Conservation (phyloP, 2,797 vertebrate species). For the Poecilia picta region DNA sequence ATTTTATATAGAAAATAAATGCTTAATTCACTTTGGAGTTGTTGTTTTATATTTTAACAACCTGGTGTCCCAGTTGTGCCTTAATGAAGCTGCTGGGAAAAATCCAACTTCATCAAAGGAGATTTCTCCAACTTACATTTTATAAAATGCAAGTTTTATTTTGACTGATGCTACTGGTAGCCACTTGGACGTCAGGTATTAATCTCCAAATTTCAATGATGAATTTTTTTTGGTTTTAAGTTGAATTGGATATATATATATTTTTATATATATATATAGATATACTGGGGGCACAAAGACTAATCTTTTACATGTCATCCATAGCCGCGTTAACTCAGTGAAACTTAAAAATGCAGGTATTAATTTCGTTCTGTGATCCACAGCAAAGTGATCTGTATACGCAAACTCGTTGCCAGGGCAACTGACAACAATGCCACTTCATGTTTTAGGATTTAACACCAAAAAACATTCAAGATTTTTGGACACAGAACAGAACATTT, state of each 20-base stretch:
- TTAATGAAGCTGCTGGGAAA: not conserved
- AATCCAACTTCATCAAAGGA: not conserved
- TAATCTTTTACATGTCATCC: no score
- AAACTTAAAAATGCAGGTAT: no score
- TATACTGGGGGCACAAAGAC: no score
- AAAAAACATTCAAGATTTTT: no score
- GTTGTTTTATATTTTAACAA: not conserved
- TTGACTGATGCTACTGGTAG: not conserved
- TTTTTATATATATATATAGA: no score
- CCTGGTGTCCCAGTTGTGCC: not conserved
- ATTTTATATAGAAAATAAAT: not conserved
- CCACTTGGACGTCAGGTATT: not conserved
- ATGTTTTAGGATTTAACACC: no score
- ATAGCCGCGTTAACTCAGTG: no score
- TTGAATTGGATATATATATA: not conserved
- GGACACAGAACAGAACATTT: no score
- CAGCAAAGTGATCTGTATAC: no score
- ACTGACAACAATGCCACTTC: no score
- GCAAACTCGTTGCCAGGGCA: no score
- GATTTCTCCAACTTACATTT: not conserved
- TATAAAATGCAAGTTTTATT: not conserved
- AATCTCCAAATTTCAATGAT: not conserved
- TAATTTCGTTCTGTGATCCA: no score
- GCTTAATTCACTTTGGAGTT: not conserved
- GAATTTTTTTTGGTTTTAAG: not conserved